These are phyloP conservation scores for Yponomeuta malinellus DNA, from an alignment of 2,888 invertebrate species.

Conservation along the genomic window DNA sequence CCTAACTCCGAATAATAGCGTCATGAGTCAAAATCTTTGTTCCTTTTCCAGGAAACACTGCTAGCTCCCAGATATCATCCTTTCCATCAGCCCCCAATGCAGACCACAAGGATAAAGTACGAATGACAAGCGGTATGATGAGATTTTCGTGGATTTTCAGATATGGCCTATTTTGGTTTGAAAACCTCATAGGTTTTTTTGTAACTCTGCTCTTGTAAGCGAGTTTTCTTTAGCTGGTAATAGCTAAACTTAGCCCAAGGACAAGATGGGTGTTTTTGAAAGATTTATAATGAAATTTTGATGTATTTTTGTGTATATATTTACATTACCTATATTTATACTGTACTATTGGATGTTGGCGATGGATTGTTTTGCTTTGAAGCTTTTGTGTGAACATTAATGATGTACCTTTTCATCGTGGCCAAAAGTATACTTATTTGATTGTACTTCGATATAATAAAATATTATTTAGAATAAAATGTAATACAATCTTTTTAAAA, in stretches of 20 bases:
- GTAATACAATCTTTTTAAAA: background rate
- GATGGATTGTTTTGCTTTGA: conserved; percentile 10
- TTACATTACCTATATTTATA: background rate
- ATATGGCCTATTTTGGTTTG: conserved; percentile 3
- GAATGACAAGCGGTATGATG: background rate
- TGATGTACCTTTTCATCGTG: background rate
- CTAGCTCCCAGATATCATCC: conserved; percentile 61
- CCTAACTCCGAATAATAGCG: no score
- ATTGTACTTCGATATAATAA: background rate
- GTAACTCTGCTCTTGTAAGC: background rate
- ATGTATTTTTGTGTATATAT: conserved; percentile 7
- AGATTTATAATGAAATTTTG: background rate
- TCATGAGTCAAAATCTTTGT: background rate
- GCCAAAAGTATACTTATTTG: background rate
- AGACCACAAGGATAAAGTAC: conserved; percentile 33
- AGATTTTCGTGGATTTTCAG: conserved; percentile 7
- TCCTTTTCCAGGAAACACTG: conserved; percentile 52
- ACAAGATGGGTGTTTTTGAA: conserved; percentile 6
- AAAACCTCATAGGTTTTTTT: conserved; percentile 4
- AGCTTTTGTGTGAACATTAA: background rate
- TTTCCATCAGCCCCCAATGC: conserved; percentile 64
- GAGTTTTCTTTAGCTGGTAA: conserved; percentile 1
- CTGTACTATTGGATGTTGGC: background rate
- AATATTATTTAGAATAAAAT: background rate
- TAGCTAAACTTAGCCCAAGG: background rate